Base-by-base conservation (phyloP, 2,888 invertebrate species). In the Hoplodrina blanda region DNA sequence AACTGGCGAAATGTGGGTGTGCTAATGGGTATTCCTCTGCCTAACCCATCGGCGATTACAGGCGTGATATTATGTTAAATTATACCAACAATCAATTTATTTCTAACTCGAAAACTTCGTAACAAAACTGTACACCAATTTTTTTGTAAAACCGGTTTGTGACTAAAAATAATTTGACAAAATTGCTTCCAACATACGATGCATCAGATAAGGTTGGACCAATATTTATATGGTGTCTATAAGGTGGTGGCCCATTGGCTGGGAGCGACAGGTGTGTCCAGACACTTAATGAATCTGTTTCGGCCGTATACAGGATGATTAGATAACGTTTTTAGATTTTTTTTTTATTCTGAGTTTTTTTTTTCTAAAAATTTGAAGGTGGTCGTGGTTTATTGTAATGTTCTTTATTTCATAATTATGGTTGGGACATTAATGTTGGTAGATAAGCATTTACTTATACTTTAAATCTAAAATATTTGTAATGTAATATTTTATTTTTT, bases 241-340 rank as follows among this genome's bases (percentile, higher is more conserved):
- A 50, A 59, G 56, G 25, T 50, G 30, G 73, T 49, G 11, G 60
- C 72, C 77, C 62, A 85, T 85, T 86, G 86, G 88, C 65, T n/a
- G 72, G 69, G 13, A 68, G 56, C 54, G 79, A 81, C 89, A 89
- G 89, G 89, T 89, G 89, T 78, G 78, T 69, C 53, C 72, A 59
- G 73, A 61, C 81, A 81, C 72, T 77, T 84, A 87, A 87, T 88
- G 82, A 87, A 88, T 89, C 87, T 80, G 81, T 85, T 76, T 76
- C 52, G 55, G 30, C 37, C 20, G 11, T 62, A 65, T 81, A 88
- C 79, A 85, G 86, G 66, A 0, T 83, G 85, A 4, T 7, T 10
- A 3, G 41, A 7, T 0, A 19, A 8, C n/a, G 0, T 41, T 37
- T 54, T 20, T 4, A 13, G 13, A 4, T 49, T 8, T 37, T 10